Evolutionary conservation across 2,888 invertebrate genomes (phyloP), one percentile per base, ranked within the genome.

Genomic region (Plebejus melissa): DNA sequence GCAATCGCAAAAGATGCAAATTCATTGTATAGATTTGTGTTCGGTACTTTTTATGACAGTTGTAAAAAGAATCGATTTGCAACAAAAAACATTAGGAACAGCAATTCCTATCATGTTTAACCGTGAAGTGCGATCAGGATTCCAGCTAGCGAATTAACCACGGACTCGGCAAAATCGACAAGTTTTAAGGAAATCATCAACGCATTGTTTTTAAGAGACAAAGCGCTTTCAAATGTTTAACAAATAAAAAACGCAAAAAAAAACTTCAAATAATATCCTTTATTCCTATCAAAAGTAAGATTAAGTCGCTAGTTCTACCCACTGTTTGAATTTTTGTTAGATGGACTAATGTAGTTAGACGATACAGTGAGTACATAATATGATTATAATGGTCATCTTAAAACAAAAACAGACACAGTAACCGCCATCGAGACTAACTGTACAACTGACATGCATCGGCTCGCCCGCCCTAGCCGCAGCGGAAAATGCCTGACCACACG

Each of bases 371-470:
- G 32, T 32, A 65, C 32, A 32, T 65, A 65, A 65, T 65, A 65
- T 16, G 65, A 65, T 65, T 65, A 65, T 65, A 65, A 65, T 65
- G 65, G 32, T 36, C 32, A 32, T 41, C 41, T 70, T 70, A 22
- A 70, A 70, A 84, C 83, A 82, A 83, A 82, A 79, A 83, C 85
- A 85, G 85, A 84, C 87, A 85, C 84, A 84, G 86, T 87, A 89
- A 87, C 87, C 84, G 87, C 84, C 85, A 87, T 85, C 85, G 85
- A 84, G 84, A 81, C 80, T 90, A 91, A 91, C 90, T 89, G 91
- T 91, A 90, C 83, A 82, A 87, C 88, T 86, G 84, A 85, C 85
- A 86, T 85, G 83, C 84, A 85, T 84, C 83, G 85, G 82, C 82
- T 84, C 84, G 85, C 82, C 80, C 83, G 83, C 81, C 82, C 82